Conservation (phyloP, 2,888 invertebrate species). For the Iphiclides podalirius region DNA sequence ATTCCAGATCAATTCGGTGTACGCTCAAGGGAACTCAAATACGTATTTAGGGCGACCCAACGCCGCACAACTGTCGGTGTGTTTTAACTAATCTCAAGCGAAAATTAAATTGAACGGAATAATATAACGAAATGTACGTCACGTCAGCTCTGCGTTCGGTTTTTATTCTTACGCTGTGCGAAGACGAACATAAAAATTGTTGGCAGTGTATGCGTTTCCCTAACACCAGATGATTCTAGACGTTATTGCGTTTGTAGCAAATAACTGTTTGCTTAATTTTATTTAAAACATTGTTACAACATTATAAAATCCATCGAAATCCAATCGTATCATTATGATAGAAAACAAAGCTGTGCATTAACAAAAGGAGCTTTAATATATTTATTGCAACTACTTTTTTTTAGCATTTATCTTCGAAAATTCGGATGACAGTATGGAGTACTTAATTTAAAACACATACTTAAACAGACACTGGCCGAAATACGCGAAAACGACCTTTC, state of each 20-base stretch:
- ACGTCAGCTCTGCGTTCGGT: not conserved
- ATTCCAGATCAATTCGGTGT: constrained; percentile 9
- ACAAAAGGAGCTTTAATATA: no score
- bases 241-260: not conserved
- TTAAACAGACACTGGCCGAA: not conserved
- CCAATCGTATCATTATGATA: no score
- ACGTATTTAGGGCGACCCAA: constrained; percentile 14
- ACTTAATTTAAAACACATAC: not conserved
- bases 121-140: no score
- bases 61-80: no score
- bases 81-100: not conserved
- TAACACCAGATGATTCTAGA: constrained; percentile 4
- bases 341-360: no score
- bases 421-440: no score
- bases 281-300: not conserved
- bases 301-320: no score
- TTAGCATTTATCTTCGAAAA: no score
- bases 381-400: no score
- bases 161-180: not conserved
- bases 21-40: constrained; percentile 17
- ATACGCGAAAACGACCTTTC: constrained; percentile 3
- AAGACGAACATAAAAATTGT: constrained; percentile 9
- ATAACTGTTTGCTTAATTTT: not conserved
- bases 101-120: not conserved
- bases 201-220: constrained; percentile 11